A percentile compares a stretch with the other conserved stretches of the same genome.
These are phyloP conservation scores for Sphecodes monilicornis DNA, from an alignment of 2,888 invertebrate genomes.

Conservation along the genomic window DNA sequence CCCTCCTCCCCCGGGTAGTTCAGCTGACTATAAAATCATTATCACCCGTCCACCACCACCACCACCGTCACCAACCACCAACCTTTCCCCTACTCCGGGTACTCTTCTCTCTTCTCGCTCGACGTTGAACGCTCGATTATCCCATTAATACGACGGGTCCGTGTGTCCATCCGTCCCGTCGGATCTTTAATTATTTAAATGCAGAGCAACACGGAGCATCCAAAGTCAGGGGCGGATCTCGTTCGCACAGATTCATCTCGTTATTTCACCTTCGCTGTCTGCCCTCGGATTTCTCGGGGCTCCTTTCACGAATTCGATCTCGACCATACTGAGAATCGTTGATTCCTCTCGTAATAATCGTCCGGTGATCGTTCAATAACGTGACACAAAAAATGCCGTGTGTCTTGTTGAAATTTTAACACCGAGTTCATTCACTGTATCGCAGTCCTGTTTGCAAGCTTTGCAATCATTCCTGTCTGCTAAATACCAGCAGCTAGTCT, in stretches of 20 bases:
- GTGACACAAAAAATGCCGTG: background rate
- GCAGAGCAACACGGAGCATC: slow-evolving; percentile 66
- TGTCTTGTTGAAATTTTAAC: background rate
- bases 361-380: background rate
- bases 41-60: slow-evolving; percentile 77
- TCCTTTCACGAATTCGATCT: background rate
- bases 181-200: slow-evolving; percentile 83
- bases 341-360: background rate
- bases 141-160: slow-evolving; percentile 82
- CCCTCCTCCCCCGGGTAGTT: slow-evolving; percentile 76
- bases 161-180: slow-evolving; percentile 77
- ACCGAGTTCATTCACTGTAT: background rate
- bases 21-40: slow-evolving; percentile 83
- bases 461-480: background rate
- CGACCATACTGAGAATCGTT: background rate
- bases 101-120: slow-evolving; percentile 60
- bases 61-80: slow-evolving; percentile 52
- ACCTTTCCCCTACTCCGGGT: slow-evolving; percentile 35
- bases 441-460: background rate
- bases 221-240: slow-evolving; percentile 67
- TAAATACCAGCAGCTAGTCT: background rate
- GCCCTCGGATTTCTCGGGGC: background rate
- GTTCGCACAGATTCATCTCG: background rate
- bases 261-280: slow-evolving; percentile 27
- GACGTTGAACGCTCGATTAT: slow-evolving; percentile 81